A percentile compares a stretch with the other conserved stretches of the same genome.
These are phyloP conservation scores for Drosophila parthenogenetica DNA, from an alignment of 2,888 invertebrate genomes.

Conservation along the genomic window DNA sequence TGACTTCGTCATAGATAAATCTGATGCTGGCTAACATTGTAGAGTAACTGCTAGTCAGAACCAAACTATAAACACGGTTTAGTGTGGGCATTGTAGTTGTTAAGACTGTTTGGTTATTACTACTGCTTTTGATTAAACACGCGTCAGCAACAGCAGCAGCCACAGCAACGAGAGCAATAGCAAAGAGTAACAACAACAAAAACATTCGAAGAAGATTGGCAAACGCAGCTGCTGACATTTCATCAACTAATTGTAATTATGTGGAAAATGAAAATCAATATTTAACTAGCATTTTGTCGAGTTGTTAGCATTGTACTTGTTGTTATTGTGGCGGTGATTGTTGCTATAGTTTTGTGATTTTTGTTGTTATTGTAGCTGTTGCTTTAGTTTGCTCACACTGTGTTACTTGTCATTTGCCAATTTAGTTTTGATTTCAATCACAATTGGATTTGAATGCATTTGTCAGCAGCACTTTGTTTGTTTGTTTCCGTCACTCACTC, in stretches of 20 bases:
- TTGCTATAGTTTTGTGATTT: not conserved
- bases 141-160: constrained; percentile 30
- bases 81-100: constrained; percentile 17
- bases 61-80: not conserved
- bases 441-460: constrained; percentile 44
- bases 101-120: constrained; percentile 5
- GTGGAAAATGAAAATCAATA: constrained; percentile 69
- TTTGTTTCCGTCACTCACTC: not conserved
- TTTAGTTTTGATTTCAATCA: constrained; percentile 55
- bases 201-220: constrained; percentile 5
- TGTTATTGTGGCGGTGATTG: constrained; percentile 9
- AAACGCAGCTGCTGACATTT: constrained; percentile 50
- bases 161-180: constrained; percentile 1
- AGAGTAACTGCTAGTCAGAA: not conserved
- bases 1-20: no score
- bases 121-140: constrained; percentile 35
- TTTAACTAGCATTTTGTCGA: constrained; percentile 50
- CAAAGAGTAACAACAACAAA: constrained; percentile 7
- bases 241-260: constrained; percentile 70
- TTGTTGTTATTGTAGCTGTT: constrained; percentile 12
- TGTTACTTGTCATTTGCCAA: constrained; percentile 31
- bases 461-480: constrained; percentile 34
- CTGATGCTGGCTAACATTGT: no score
- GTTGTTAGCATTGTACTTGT: constrained; percentile 3
- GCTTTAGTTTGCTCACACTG: not conserved